Conservation (phyloP, 2,888 invertebrate species). For the Cheilosia soror region DNA sequence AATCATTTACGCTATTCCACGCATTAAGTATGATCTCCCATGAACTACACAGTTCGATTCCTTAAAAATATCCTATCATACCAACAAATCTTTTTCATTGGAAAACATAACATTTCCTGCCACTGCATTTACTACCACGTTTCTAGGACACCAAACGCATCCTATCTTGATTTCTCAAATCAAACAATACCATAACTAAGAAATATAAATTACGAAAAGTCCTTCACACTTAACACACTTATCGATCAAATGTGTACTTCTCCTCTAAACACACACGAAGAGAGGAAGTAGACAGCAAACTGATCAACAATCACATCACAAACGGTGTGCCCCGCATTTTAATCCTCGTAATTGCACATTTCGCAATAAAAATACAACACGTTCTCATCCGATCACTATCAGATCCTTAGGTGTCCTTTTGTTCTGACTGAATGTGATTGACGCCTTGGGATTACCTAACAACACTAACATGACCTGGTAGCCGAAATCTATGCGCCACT, state of each 20-base stretch:
- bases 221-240: constrained; percentile 75
- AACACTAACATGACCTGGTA: constrained; percentile 23
- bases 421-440: constrained; percentile 42
- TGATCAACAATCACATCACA: constrained; percentile 15
- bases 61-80: constrained; percentile 59
- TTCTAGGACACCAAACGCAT: constrained; percentile 29
- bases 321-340: constrained; percentile 69
- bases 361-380: constrained; percentile 69
- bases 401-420: constrained; percentile 43
- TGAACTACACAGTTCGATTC: not conserved
- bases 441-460: constrained; percentile 48
- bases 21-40: constrained; percentile 1
- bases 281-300: constrained; percentile 50
- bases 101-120: constrained; percentile 47
- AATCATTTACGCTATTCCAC: constrained; percentile 60
- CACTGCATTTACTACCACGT: constrained; percentile 50
- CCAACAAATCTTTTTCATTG: constrained; percentile 26
- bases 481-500: constrained; percentile 24
- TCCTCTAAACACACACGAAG: constrained; percentile 23
- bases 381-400: constrained; percentile 59
- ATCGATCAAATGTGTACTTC: constrained; percentile 69
- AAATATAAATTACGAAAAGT: constrained; percentile 72
- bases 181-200: constrained; percentile 71
- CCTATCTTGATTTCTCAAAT: constrained; percentile 47
- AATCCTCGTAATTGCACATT: constrained; percentile 71